Base-by-base conservation (phyloP, 2,797 vertebrate genomes). In the Lepus oiostolus region DNA sequence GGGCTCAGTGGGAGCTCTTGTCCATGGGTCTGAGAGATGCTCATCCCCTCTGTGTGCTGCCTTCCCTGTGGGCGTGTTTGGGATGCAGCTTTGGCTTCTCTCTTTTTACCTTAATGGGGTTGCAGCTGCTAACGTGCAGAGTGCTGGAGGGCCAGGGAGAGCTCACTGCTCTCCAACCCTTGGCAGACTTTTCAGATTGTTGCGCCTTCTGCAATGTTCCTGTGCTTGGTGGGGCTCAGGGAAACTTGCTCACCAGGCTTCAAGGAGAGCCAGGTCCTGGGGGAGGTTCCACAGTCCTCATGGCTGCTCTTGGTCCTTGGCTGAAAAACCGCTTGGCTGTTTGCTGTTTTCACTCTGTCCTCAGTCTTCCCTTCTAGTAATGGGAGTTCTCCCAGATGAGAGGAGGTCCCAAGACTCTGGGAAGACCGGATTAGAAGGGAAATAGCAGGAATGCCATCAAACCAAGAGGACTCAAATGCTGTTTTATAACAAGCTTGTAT, bases 191-290 rank as follows among this genome's bases (percentile, higher is more conserved):
- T 28, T 9, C 54, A 24, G 35, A 13, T 24, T 17, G 4, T 32
- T 16, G 24, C 3, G 2, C 7, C 13, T 38, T 9, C 0, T 0
- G 4, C 19, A 47, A 54, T 17, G 0, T 50, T 63, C 8, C 4
- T 11, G 1, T 0, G 1, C 21, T 38, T 42, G 30, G 19, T 35
- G 1, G 30, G 47, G n/a, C 6, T 10, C 2, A 11, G 0, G 22
- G 17, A 14, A 28, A 1, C 54, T 8, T 81, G n/a, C 60, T 28
- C 14, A 2, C 4, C 11, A 74, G 68, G 17, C 26, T 85, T 76
- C 38, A 24, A 50, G 6, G 0, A 26, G 32, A 8, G 35, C 32
- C 21, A 30, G 26, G 2, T 52, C 24, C 3, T 9, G 28, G 71
- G 30, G 83, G 21, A n/a, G 38, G 28, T 7, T 16, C 14, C 7